Percentiles rank a stretch among this genome's conserved stretches.
Conservation (phyloP, 2,797 vertebrate species). For the Platalea minor region DNA sequence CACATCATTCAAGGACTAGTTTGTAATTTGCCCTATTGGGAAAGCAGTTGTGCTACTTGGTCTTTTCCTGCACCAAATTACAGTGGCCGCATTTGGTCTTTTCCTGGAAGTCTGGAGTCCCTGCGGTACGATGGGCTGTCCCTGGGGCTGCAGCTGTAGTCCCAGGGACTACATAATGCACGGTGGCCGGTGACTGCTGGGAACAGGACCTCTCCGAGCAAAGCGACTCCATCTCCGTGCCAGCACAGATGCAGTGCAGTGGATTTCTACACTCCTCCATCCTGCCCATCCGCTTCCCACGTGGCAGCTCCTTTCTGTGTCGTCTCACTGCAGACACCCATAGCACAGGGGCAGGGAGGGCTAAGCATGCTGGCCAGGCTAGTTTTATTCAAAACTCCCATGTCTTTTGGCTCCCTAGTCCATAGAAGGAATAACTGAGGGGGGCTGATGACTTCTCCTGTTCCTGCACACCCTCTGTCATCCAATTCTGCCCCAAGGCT, state of each 20-base stretch:
- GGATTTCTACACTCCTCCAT: neutral
- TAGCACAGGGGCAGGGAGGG: neutral
- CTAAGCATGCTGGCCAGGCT: neutral
- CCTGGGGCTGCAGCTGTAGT: neutral
- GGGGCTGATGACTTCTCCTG: neutral
- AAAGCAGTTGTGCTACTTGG: neutral
- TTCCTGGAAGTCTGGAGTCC: neutral
- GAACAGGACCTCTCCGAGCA: neutral
- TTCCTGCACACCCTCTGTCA: neutral
- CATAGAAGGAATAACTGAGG: neutral
- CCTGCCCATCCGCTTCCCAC: neutral
- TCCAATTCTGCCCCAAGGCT: neutral
- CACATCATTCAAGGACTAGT: neutral
- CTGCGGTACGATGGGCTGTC: accelerated
- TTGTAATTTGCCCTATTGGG: neutral
- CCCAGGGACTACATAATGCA: accelerated
- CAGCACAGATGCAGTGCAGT: neutral
- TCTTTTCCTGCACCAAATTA: neutral
- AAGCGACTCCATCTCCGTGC: accelerated
- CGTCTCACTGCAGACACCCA: accelerated
- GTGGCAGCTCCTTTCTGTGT: neutral
- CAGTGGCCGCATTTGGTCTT: neutral
- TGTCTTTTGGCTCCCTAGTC: neutral
- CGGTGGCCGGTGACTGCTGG: neutral
- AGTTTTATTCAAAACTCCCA: neutral